Evolutionary conservation across 2,888 invertebrate species (phyloP).

Genomic region (Hydrotaea cyrtoneurina): DNA sequence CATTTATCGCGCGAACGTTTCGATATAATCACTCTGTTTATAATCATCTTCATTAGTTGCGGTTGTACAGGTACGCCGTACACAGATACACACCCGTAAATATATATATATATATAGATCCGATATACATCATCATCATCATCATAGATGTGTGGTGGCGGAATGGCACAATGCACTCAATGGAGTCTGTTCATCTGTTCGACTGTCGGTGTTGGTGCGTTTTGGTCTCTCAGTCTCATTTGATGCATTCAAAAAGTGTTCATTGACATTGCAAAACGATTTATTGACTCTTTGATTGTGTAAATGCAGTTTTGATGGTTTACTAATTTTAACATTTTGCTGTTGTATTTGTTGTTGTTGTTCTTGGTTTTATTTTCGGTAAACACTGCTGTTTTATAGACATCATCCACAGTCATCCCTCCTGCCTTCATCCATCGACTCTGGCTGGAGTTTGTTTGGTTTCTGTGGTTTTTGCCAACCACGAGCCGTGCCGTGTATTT

Average conservation of each 20-base stretch:
- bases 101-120: no score
- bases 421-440: not conserved
- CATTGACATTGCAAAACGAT: slow-evolving; percentile 54
- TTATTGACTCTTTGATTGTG: slow-evolving; percentile 55
- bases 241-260: slow-evolving; percentile 28
- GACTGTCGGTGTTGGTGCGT: not conserved
- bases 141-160: not conserved
- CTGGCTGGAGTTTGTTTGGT: slow-evolving; percentile 45
- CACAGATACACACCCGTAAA: not conserved
- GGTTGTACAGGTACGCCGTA: slow-evolving; percentile 24
- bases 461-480: slow-evolving; percentile 44
- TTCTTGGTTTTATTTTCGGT: not conserved
- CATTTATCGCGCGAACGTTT: slow-evolving; percentile 23
- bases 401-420: no score
- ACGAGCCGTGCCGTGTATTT: slow-evolving; percentile 22
- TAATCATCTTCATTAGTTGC: slow-evolving; percentile 65
- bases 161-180: not conserved
- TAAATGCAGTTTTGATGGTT: slow-evolving; percentile 36
- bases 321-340: slow-evolving; percentile 17
- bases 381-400: not conserved
- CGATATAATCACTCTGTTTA: slow-evolving; percentile 44
- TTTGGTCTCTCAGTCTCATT: slow-evolving; percentile 16
- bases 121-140: no score
- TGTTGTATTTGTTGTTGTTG: not conserved
- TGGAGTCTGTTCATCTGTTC: no score